A percentile compares a stretch with the other conserved stretches of the same genome.
Conservation (phyloP, 2,888 invertebrate genomes). For the Pandemis corylana region DNA sequence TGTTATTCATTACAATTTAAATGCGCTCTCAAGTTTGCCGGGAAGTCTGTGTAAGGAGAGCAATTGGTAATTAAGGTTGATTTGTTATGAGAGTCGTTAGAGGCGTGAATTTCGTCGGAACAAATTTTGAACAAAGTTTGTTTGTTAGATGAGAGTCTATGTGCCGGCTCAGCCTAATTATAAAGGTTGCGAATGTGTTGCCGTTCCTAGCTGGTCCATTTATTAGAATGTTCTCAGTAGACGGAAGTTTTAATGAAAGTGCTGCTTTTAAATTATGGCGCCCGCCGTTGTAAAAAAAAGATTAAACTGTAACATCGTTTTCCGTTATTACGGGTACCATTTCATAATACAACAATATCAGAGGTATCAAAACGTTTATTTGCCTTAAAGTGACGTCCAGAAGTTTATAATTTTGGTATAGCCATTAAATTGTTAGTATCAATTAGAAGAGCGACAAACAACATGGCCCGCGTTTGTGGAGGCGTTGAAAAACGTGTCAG, state of each 20-base stretch:
- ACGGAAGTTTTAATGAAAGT: constrained; percentile 39
- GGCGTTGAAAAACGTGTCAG: constrained; percentile 42
- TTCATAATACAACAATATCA: not conserved
- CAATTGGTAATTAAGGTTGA: constrained; percentile 67
- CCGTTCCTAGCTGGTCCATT: constrained; percentile 48
- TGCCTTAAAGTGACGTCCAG: constrained; percentile 1
- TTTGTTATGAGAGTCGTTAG: constrained; percentile 65
- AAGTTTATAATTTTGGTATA: constrained; percentile 13
- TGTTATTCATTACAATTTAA: constrained; percentile 57
- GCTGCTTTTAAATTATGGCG: constrained; percentile 16
- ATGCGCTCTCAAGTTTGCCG: constrained; percentile 49
- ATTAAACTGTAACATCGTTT: not conserved
- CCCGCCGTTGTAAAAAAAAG: not conserved
- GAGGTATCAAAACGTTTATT: constrained; percentile 2
- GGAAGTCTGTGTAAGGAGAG: constrained; percentile 55
- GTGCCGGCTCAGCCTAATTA: constrained; percentile 60
- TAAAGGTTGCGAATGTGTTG: constrained; percentile 51
- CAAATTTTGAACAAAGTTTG: constrained; percentile 59
- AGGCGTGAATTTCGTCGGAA: constrained; percentile 56
- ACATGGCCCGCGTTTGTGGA: constrained; percentile 21
- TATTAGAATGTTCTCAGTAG: constrained; percentile 43
- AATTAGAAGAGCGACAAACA: constrained; percentile 35
- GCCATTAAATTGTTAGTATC: constrained; percentile 34
- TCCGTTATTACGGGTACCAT: not conserved
- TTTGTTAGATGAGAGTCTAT: constrained; percentile 54